Conservation (phyloP, 2,797 vertebrate species). For the Oceanodroma leucorhoa region DNA sequence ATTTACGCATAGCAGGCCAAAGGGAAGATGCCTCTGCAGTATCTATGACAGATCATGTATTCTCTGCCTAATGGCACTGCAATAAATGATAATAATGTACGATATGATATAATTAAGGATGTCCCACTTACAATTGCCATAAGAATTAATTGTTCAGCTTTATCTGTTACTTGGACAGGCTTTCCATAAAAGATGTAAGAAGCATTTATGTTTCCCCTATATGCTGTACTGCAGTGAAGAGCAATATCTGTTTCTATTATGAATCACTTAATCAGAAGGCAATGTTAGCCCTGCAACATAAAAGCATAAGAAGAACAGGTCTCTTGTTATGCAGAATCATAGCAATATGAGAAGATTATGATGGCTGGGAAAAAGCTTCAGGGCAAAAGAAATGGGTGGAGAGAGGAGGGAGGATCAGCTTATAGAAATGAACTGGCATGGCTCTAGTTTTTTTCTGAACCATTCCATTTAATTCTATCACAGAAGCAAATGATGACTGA, state of each 20-base stretch:
- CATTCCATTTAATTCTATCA: not conserved
- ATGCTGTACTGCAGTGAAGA: not conserved
- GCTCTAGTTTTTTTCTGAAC: not conserved
- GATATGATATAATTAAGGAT: not conserved
- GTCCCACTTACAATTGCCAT: not conserved
- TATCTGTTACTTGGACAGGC: not conserved
- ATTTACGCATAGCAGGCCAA: not conserved
- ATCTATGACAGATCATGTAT: not conserved
- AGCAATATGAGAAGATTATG: not conserved
- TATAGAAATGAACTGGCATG: not conserved
- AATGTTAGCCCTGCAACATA: not conserved
- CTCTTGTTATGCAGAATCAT: not conserved
- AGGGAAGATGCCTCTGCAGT: not conserved
- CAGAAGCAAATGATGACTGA: not conserved
- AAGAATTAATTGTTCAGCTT: not conserved
- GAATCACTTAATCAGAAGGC: not conserved
- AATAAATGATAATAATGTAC: not conserved
- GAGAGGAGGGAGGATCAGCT: not conserved
- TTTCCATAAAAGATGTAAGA: not conserved
- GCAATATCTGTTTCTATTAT: not conserved
- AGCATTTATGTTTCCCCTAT: not conserved
- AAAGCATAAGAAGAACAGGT: not conserved
- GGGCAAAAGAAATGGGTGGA: not conserved
- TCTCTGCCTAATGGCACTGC: not conserved
- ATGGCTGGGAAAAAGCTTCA: slow-evolving; percentile 1